A percentile compares a stretch with the other conserved stretches of the same genome.
These are phyloP conservation scores for Parotocinclus haroldoi DNA, from an alignment of 2,797 vertebrate genomes.

Conservation along the genomic window DNA sequence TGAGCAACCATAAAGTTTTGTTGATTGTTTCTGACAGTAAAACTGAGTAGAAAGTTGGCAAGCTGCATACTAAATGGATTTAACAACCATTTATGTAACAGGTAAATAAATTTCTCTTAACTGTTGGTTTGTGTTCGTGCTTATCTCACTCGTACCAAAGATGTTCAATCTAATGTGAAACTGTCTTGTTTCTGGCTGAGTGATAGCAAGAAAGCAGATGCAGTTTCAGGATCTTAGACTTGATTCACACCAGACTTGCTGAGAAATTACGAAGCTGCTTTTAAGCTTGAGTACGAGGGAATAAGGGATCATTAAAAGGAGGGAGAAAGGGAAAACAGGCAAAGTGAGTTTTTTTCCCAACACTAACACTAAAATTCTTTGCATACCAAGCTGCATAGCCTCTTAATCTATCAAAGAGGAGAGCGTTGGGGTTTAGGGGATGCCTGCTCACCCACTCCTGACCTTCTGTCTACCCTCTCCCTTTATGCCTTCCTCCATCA, in stretches of 20 bases:
- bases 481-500: conserved; percentile 10
- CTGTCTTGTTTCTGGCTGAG: too few species aligned
- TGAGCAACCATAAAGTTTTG: too few species aligned
- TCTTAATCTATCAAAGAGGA: conserved; percentile 70
- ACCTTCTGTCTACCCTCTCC: conserved; percentile 34
- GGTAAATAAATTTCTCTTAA: too few species aligned
- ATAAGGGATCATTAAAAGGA: neutral
- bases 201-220: conserved; percentile 6
- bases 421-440: conserved; percentile 40
- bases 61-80: too few species aligned
- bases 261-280: conserved; percentile 7
- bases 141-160: too few species aligned
- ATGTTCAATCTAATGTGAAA: too few species aligned
- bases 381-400: conserved; percentile 77
- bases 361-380: conserved; percentile 84
- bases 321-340: conserved; percentile 30
- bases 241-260: conserved; percentile 3
- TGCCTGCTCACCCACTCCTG: conserved; percentile 52
- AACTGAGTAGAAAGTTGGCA: too few species aligned
- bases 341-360: conserved; percentile 60
- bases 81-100: too few species aligned
- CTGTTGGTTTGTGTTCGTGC: too few species aligned
- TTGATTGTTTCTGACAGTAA: too few species aligned
- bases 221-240: conserved; percentile 2
- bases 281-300: conserved; percentile 1